Conservation (phyloP, 2,888 invertebrate genomes). For the Peribatodes rhomboidaria region DNA sequence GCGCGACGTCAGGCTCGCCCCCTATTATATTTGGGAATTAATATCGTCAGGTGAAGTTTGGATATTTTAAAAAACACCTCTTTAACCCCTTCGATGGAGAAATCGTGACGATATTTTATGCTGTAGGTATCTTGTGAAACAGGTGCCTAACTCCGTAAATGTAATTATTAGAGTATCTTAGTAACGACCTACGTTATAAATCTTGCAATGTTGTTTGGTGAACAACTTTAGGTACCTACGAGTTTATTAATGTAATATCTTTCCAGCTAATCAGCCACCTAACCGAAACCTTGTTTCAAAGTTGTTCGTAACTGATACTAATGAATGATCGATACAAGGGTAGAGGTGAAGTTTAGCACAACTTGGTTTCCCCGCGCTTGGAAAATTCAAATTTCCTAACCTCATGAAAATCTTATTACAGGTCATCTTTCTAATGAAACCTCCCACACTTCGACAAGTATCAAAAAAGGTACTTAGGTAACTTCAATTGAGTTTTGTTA, state of each 20-base stretch:
- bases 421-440: constrained; percentile 13
- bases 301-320: constrained; percentile 34
- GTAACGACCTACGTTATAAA: no score
- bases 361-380: constrained; percentile 22
- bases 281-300: constrained; percentile 23
- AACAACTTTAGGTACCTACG: no score
- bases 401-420: constrained; percentile 31
- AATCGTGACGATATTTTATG: no score
- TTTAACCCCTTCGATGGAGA: no score
- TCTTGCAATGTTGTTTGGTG: no score
- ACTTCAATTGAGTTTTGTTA: not conserved
- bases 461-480: constrained; percentile 1
- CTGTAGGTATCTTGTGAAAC: no score
- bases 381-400: constrained; percentile 32
- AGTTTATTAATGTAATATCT: not conserved
- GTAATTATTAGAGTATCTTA: no score
- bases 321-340: constrained; percentile 34
- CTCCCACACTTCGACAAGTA: constrained; percentile 5
- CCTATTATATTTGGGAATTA: no score
- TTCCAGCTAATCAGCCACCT: constrained; percentile 12
- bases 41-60: no score
- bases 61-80: no score
- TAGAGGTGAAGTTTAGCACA: constrained; percentile 18
- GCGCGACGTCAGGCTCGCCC: no score
- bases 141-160: no score